Percentiles rank a stretch among this genome's conserved stretches.
Conservation (phyloP, 2,113 vertebrate genomes). For the Penelope pileata region DNA sequence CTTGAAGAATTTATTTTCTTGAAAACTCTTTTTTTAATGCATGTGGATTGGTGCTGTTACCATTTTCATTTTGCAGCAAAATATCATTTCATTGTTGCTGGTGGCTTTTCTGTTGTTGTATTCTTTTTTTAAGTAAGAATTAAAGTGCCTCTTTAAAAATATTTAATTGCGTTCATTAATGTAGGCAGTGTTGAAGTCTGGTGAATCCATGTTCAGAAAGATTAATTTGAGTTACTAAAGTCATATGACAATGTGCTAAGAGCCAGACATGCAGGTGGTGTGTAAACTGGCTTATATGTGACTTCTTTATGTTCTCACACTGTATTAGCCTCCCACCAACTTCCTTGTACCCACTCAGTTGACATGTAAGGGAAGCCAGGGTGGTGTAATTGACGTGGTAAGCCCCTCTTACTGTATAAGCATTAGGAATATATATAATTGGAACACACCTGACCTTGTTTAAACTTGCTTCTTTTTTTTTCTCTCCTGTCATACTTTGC, state of each 20-base stretch:
- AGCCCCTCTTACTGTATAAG: constrained; percentile 20
- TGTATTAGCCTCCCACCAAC: constrained; percentile 17
- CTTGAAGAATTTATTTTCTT: not conserved
- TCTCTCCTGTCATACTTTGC: not conserved
- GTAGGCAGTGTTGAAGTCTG: not conserved
- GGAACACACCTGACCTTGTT: constrained; percentile 29
- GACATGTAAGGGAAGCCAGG: constrained; percentile 4
- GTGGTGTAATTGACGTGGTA: not conserved
- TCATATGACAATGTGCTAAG: not conserved
- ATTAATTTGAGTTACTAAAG: constrained; percentile 22
- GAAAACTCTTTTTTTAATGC: not conserved
- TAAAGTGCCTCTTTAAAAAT: not conserved
- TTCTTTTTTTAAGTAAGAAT: not conserved
- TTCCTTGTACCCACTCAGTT: constrained; percentile 4
- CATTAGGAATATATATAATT: not conserved
- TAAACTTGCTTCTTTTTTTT: constrained; percentile 23
- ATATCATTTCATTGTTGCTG: not conserved
- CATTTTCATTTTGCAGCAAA: not conserved
- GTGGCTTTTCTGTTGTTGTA: not conserved
- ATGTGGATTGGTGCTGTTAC: not conserved
- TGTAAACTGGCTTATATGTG: not conserved
- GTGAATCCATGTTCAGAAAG: not conserved
- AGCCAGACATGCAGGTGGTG: not conserved
- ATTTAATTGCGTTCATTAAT: not conserved
- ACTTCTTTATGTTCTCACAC: not conserved